These are phyloP conservation scores for Xylota segnis DNA, from an alignment of 2,888 invertebrate genomes.

Conservation along the genomic window DNA sequence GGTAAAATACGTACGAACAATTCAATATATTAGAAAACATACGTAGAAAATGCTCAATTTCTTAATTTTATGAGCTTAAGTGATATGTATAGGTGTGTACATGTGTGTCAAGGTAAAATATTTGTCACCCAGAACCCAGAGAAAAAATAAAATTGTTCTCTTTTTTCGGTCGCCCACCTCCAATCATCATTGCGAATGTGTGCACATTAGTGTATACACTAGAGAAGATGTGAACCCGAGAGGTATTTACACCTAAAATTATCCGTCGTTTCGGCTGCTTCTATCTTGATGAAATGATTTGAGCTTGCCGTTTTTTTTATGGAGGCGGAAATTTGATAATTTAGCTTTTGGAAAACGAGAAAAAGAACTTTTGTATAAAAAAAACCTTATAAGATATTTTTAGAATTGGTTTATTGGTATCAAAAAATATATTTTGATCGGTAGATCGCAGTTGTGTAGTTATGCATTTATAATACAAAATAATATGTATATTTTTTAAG, in stretches of 20 bases:
- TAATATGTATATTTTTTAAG: background rate
- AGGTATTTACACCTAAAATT: slow-evolving; percentile 54
- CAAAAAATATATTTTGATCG: background rate
- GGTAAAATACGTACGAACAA: slow-evolving; percentile 11
- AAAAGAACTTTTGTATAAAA: slow-evolving; percentile 16
- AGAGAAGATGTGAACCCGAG: background rate
- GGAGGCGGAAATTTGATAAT: slow-evolving; percentile 70
- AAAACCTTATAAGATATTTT: slow-evolving; percentile 27
- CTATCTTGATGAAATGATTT: slow-evolving; percentile 31
- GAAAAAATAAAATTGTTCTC: background rate
- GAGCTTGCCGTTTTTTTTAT: slow-evolving; percentile 57
- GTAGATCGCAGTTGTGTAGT: background rate
- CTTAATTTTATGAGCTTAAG: slow-evolving; percentile 13
- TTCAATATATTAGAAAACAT: slow-evolving; percentile 28
- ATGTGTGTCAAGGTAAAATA: slow-evolving; percentile 32
- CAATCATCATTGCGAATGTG: slow-evolving; percentile 37
- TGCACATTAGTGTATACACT: slow-evolving; percentile 17
- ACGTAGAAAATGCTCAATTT: background rate
- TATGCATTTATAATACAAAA: background rate
- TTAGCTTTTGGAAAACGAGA: slow-evolving; percentile 53
- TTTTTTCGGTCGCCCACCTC: slow-evolving; percentile 24
- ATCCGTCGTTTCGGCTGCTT: slow-evolving; percentile 45
- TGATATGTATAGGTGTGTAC: background rate
- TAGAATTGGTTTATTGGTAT: slow-evolving; percentile 8
- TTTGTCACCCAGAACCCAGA: slow-evolving; percentile 40